A percentile compares a stretch with the other conserved stretches of the same genome.
These are phyloP conservation scores for Cololabis saira DNA, from an alignment of 2,113 vertebrate species.

Conservation along the genomic window DNA sequence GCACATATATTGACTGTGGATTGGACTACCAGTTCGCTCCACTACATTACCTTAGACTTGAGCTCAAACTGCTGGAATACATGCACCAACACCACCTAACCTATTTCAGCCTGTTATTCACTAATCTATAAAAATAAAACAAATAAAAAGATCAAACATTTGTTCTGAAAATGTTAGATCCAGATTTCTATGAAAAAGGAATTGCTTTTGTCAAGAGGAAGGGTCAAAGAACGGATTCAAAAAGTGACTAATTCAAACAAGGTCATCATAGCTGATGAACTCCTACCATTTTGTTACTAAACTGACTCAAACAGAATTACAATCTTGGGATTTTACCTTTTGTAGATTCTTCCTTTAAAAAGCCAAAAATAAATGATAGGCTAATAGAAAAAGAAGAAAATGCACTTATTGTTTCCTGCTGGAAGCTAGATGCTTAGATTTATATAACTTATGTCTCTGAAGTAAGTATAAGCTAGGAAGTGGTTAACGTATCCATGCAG, in stretches of 20 bases:
- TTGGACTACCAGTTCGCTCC: slow-evolving; percentile 38
- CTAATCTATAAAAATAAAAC: not conserved
- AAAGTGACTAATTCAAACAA: slow-evolving; percentile 25
- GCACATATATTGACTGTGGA: slow-evolving; percentile 73
- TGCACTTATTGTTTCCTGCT: too few species aligned
- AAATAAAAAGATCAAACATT: not conserved
- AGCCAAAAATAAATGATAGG: not conserved
- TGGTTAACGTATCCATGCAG: not conserved
- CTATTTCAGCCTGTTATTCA: slow-evolving; percentile 3
- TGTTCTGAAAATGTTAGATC: slow-evolving; percentile 25
- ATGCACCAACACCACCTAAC: slow-evolving; percentile 25
- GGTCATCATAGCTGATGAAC: slow-evolving; percentile 36
- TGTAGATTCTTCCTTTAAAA: slow-evolving; percentile 14
- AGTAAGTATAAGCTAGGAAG: not conserved
- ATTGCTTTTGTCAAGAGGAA: not conserved
- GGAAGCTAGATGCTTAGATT: not conserved
- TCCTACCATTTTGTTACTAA: slow-evolving; percentile 7
- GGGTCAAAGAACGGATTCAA: slow-evolving; percentile 15
- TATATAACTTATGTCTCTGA: not conserved
- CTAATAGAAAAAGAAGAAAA: not conserved
- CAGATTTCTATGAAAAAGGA: slow-evolving; percentile 8
- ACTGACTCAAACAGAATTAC: slow-evolving; percentile 37
- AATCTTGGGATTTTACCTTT: slow-evolving; percentile 1
- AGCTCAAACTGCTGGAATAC: slow-evolving; percentile 16
- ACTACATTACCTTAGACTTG: slow-evolving; percentile 10